Evolutionary conservation across 2,113 vertebrate species (phyloP).

Genomic region (Orientallactaga bullata): DNA sequence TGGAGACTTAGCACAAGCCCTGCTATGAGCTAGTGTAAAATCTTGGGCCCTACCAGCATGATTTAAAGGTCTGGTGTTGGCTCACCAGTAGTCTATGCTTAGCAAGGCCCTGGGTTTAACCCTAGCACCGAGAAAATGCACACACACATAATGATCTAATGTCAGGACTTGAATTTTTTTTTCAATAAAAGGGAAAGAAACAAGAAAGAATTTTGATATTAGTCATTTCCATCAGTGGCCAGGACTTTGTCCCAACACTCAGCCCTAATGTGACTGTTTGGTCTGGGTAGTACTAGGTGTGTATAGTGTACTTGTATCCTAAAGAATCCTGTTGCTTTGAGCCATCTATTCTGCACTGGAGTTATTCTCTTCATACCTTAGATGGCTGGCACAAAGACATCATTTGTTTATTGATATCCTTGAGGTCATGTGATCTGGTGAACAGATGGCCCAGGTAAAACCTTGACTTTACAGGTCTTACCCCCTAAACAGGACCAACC

Average conservation of each 20-base stretch:
- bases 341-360: background rate
- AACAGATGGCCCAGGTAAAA: slow-evolving; percentile 81
- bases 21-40: slow-evolving; percentile 26
- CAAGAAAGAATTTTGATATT: slow-evolving; percentile 29
- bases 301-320: background rate
- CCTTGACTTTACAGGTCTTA: slow-evolving; percentile 73
- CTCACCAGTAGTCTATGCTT: background rate
- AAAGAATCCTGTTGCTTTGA: slow-evolving; percentile 57
- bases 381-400: slow-evolving; percentile 47
- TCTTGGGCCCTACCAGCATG: background rate
- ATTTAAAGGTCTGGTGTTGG: slow-evolving; percentile 36
- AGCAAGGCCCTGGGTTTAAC: background rate
- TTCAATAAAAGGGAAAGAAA: slow-evolving; percentile 49
- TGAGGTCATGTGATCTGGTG: slow-evolving; percentile 69
- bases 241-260: background rate
- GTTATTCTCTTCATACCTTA: slow-evolving; percentile 50
- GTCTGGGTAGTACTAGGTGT: background rate
- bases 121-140: background rate
- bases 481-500: slow-evolving; percentile 63
- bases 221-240: slow-evolving; percentile 31
- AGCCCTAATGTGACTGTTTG: slow-evolving; percentile 33
- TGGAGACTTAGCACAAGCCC: background rate
- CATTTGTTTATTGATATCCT: slow-evolving; percentile 47
- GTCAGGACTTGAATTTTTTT: slow-evolving; percentile 50
- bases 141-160: background rate